Conservation (phyloP, 2,113 vertebrate species). For the Periophthalmus modestus region DNA sequence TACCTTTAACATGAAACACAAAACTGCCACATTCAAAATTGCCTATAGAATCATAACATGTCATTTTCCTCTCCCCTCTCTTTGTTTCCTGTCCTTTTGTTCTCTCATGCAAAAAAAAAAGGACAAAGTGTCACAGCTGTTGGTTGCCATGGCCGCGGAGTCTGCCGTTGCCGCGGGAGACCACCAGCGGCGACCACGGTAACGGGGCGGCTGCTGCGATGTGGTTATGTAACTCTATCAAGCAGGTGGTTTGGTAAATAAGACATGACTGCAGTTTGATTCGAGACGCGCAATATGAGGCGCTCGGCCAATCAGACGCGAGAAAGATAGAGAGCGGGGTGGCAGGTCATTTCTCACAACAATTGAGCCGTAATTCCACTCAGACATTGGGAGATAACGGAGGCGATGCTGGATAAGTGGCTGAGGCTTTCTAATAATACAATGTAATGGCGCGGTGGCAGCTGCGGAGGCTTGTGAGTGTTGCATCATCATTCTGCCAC, state of each 20-base stretch:
- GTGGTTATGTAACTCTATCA: neutral
- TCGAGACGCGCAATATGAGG: neutral
- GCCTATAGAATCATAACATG: neutral
- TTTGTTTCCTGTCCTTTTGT: neutral
- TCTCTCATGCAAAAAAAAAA: neutral
- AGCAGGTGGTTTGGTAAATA: conserved; percentile 2
- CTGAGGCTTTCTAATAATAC: too few relatives aligned
- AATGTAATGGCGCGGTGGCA: too few relatives aligned
- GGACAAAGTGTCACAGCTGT: neutral
- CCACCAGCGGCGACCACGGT: neutral
- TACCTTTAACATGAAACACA: neutral
- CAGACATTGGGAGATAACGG: conserved; percentile 14
- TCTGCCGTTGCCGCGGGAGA: neutral
- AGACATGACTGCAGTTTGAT: neutral
- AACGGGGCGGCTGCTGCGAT: neutral
- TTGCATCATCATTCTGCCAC: too few relatives aligned
- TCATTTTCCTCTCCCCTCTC: neutral
- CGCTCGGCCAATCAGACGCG: neutral
- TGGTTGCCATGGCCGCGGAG: neutral
- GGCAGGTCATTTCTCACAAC: neutral
- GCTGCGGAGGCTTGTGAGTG: too few relatives aligned
- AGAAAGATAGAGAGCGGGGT: neutral
- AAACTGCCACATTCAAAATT: neutral
- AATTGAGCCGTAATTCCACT: neutral
- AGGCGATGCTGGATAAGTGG: conserved; percentile 27